Percentiles rank a stretch among this genome's conserved stretches.
phyloP scores from a whole-genome alignment of 2,113 vertebrate species.

The Otolemur garnettii region DNA sequence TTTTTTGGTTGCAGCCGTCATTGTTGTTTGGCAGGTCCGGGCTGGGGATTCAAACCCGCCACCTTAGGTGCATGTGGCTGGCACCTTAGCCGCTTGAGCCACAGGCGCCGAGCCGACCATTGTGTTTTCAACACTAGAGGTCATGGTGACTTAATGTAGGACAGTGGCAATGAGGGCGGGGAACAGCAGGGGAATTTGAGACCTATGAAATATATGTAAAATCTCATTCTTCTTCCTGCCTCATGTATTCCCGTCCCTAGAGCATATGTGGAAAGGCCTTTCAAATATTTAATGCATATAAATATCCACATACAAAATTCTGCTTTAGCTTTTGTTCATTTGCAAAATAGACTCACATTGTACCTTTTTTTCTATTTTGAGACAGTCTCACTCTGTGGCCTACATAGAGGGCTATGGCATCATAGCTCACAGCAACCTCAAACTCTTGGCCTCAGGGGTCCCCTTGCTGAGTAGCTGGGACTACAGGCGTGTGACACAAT shows the following conservation, averaged over 20 bases:
- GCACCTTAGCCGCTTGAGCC: too few relatives aligned
- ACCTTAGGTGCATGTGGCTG: too few relatives aligned
- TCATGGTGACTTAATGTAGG: background rate
- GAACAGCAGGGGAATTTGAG: background rate
- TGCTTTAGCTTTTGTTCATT: slow-evolving; percentile 25
- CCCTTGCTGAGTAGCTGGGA: too few relatives aligned
- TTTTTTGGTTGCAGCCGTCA: too few relatives aligned
- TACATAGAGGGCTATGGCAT: too few relatives aligned
- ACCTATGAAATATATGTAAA: background rate
- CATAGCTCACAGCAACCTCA: too few relatives aligned
- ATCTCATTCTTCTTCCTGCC: background rate
- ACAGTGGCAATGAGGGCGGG: background rate
- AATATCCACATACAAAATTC: background rate
- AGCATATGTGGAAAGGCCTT: background rate
- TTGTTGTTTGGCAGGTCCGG: too few relatives aligned
- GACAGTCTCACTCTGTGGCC: too few relatives aligned
- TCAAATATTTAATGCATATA: background rate
- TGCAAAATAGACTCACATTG: background rate
- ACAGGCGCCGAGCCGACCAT: too few relatives aligned
- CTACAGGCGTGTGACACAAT: too few relatives aligned
- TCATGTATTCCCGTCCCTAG: background rate
- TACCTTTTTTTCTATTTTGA: background rate
- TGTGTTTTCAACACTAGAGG: background rate
- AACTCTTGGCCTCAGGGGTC: too few relatives aligned
- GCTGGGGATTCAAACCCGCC: too few relatives aligned